A percentile compares a stretch with the other conserved stretches of the same genome.
Conservation (phyloP, 1,140 invertebrate species). For the Pemphigus obesinymphae region DNA sequence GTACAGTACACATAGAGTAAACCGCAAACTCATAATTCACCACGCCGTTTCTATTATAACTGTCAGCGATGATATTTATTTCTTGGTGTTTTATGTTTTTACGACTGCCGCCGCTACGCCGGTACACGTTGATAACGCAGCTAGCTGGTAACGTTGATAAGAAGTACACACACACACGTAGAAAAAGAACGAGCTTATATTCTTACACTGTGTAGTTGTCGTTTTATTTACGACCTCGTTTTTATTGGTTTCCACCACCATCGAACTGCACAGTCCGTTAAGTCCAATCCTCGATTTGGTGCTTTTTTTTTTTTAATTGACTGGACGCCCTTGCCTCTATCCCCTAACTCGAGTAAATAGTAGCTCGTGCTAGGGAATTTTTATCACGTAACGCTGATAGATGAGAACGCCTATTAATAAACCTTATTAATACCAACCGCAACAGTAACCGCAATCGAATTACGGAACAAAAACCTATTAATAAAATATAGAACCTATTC, state of each 20-base stretch:
- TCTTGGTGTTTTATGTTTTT: background rate
- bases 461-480: too few species aligned
- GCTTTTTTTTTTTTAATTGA: conserved; percentile 34
- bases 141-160: conserved; percentile 26
- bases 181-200: background rate
- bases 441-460: too few species aligned
- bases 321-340: background rate
- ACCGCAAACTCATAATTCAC: conserved; percentile 12
- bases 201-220: background rate
- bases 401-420: too few species aligned
- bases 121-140: background rate
- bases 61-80: conserved; percentile 7
- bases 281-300: background rate
- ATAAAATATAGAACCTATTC: too few species aligned
- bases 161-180: background rate
- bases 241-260: conserved; percentile 30
- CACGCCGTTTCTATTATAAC: conserved; percentile 5
- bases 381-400: background rate
- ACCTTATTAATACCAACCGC: too few species aligned
- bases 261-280: background rate
- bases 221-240: conserved; percentile 39
- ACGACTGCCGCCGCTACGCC: background rate
- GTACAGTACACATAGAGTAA: background rate
- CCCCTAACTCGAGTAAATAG: background rate
- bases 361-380: background rate